These are phyloP conservation scores for Galaxea fascicularis DNA, from an alignment of 92 coral and sea anemone genomes.

Conservation along the genomic window DNA sequence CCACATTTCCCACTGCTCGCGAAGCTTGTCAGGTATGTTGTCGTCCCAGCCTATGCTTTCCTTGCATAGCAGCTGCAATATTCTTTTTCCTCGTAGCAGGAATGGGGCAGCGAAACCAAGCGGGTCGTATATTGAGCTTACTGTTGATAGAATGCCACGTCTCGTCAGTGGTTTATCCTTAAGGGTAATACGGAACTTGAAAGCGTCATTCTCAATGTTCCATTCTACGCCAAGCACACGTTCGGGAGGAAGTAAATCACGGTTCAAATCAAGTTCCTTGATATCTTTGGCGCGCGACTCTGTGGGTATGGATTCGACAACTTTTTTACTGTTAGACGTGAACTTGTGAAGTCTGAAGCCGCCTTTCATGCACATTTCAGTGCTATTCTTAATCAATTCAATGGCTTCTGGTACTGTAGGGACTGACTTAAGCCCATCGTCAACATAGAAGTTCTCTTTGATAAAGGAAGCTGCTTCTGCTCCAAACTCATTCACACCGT, in stretches of 20 bases:
- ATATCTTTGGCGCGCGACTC: neutral
- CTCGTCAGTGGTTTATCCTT: constrained; percentile 3
- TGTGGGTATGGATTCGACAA: neutral
- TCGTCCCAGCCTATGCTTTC: constrained; percentile 3
- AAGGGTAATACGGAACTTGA: neutral
- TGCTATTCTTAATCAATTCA: constrained; percentile 11
- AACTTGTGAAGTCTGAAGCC: constrained; percentile 48
- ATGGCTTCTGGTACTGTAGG: constrained; percentile 3
- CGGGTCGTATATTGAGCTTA: too few species aligned
- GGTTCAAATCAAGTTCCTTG: neutral
- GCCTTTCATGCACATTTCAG: constrained; percentile 34
- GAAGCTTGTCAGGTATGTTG: neutral
- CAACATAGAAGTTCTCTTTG: constrained; percentile 44
- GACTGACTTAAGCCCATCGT: constrained; percentile 42
- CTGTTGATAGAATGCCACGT: neutral
- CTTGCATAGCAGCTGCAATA: neutral
- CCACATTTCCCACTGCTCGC: neutral
- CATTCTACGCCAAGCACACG: neutral
- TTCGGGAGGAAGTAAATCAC: neutral
- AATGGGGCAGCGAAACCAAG: neutral
- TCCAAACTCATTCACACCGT: neutral
- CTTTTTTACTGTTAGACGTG: neutral
- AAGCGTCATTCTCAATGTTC: neutral
- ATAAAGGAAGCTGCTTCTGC: constrained; percentile 41
- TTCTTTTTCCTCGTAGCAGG: neutral